Conservation (phyloP, 2,797 vertebrate genomes). For the Enteromius radiatus region DNA sequence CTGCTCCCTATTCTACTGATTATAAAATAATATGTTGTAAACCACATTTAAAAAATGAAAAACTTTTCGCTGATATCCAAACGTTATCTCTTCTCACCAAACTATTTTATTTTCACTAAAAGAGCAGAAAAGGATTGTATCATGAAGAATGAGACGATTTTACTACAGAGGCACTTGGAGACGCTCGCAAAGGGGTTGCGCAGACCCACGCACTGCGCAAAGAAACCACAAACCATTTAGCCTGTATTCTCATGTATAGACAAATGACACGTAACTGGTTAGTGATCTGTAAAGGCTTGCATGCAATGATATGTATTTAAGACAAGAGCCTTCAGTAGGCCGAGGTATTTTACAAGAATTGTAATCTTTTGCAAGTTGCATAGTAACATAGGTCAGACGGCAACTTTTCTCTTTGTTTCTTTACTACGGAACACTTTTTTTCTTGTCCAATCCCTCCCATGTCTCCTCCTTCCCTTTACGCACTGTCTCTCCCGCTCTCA, state of each 20-base stretch:
- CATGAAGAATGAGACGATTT: not conserved
- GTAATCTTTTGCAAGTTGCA: not conserved
- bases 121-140: not conserved
- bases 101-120: not conserved
- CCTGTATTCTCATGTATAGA: not conserved
- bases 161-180: not conserved
- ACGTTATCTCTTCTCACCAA: not conserved
- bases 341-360: not conserved
- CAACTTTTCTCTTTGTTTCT: conserved; percentile 24
- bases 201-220: conserved; percentile 1
- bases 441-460: conserved; percentile 44
- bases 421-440: conserved; percentile 47
- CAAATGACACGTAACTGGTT: not conserved
- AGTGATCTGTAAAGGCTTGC: not conserved
- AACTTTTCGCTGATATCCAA: not conserved
- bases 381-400: not conserved
- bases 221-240: conserved; percentile 2
- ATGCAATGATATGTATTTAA: not conserved
- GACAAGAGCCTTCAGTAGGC: not conserved
- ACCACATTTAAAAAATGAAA: not conserved
- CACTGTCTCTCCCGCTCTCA: conserved; percentile 67
- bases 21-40: not conserved
- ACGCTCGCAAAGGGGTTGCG: not conserved
- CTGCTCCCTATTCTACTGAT: not conserved
- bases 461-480: conserved; percentile 46